Evolutionary conservation across 2,888 invertebrate species (phyloP).

Genomic region (Latrodectus elegans): DNA sequence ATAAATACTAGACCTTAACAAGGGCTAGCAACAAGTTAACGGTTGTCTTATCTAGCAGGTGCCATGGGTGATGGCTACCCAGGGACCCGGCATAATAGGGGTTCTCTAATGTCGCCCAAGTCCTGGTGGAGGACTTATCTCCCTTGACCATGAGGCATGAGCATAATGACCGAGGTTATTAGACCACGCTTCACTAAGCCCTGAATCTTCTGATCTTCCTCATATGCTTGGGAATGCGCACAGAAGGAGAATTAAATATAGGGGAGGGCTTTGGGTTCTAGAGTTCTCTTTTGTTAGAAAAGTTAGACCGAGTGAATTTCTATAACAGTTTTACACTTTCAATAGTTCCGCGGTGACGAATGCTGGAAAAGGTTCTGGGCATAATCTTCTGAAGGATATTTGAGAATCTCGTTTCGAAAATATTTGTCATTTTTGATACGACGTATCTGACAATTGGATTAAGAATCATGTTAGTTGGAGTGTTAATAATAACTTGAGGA

Average conservation of each 20-base stretch:
- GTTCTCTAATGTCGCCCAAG: constrained; percentile 27
- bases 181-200: constrained; percentile 5
- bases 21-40: constrained; percentile 49
- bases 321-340: no score
- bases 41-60: constrained; percentile 42
- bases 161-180: constrained; percentile 15
- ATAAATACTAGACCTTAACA: constrained; percentile 45
- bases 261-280: background rate
- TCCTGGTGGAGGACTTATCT: constrained; percentile 38
- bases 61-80: constrained; percentile 32
- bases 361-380: no score
- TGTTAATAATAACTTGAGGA: no score
- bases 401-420: no score
- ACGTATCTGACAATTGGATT: no score
- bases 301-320: no score
- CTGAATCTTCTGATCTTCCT: background rate
- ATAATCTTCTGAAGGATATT: no score
- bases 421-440: no score
- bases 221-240: background rate
- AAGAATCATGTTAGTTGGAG: no score
- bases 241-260: background rate
- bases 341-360: no score
- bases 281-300: no score
- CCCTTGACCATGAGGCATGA: constrained; percentile 50
- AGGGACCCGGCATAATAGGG: constrained; percentile 22